Percentiles rank a stretch among this genome's conserved stretches.
Conservation (phyloP, 2,888 invertebrate genomes). For the Rotaria magnacalcarata region DNA sequence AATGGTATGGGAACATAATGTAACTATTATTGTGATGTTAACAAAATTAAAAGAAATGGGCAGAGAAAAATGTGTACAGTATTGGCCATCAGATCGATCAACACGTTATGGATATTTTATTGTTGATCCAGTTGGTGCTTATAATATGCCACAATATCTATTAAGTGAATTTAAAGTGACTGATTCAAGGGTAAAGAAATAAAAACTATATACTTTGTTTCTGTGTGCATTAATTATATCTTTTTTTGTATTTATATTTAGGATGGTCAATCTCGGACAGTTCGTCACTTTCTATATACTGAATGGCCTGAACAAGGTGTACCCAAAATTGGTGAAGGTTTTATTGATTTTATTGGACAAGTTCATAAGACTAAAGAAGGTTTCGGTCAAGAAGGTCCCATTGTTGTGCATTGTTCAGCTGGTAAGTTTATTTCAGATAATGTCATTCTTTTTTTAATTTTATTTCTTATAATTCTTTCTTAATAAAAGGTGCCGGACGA, state of each 20-base stretch:
- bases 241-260: not conserved
- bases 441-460: not conserved
- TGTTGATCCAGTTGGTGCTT: slow-evolving; percentile 97
- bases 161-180: slow-evolving; percentile 96
- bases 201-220: no score
- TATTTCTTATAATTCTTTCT: not conserved
- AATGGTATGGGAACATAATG: slow-evolving; percentile 99
- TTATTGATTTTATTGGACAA: slow-evolving; percentile 98
- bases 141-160: slow-evolving; percentile 98
- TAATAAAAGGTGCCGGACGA: slow-evolving; percentile 72
- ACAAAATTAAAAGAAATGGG: slow-evolving; percentile 97
- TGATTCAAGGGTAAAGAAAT: slow-evolving; percentile 69
- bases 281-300: slow-evolving; percentile 61
- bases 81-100: slow-evolving; percentile 97
- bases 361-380: slow-evolving; percentile 99
- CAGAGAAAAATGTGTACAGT: slow-evolving; percentile 94
- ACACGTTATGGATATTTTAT: slow-evolving; percentile 95
- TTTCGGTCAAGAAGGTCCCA: slow-evolving; percentile 97
- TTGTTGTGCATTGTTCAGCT: slow-evolving; percentile 83
- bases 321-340: slow-evolving; percentile 93
- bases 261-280: slow-evolving; percentile 80
- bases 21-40: slow-evolving; percentile 96
- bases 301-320: slow-evolving; percentile 69
- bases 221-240: no score
- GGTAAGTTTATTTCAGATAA: not conserved